A percentile compares a stretch with the other conserved stretches of the same genome.
Conservation (phyloP, 2,888 invertebrate species). For the Rutpela maculata region DNA sequence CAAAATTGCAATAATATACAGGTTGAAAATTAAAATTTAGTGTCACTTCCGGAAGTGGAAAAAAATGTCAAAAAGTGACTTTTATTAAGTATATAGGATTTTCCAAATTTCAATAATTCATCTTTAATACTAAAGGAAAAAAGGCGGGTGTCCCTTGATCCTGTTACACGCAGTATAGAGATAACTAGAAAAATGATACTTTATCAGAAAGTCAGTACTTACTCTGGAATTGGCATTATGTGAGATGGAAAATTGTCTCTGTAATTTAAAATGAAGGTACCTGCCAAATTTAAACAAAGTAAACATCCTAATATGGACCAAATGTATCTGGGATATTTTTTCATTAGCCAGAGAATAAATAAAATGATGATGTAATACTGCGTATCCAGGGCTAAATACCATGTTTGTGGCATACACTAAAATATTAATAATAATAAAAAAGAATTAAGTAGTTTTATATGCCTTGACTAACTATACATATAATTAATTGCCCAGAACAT, state of each 20-base stretch:
- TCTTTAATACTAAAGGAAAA: too few species aligned
- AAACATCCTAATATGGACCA: not conserved
- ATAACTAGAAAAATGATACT: too few species aligned
- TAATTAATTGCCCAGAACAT: too few species aligned
- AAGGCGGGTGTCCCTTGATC: too few species aligned
- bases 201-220: not conserved
- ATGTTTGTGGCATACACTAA: not conserved
- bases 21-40: too few species aligned
- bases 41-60: too few species aligned
- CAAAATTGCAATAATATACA: too few species aligned
- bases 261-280: not conserved
- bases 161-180: too few species aligned
- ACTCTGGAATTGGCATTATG: not conserved
- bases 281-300: not conserved
- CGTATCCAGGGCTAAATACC: constrained; percentile 7
- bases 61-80: too few species aligned
- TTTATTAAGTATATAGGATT: too few species aligned
- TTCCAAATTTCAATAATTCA: too few species aligned
- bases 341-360: not conserved
- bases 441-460: not conserved
- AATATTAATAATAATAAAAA: not conserved
- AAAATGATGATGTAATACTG: not conserved
- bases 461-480: too few species aligned
- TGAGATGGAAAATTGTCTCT: not conserved
- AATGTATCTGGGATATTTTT: not conserved